Percentiles rank a stretch among this genome's conserved stretches.
Conservation (phyloP, 2,797 vertebrate species). For the Liparis tanakae region DNA sequence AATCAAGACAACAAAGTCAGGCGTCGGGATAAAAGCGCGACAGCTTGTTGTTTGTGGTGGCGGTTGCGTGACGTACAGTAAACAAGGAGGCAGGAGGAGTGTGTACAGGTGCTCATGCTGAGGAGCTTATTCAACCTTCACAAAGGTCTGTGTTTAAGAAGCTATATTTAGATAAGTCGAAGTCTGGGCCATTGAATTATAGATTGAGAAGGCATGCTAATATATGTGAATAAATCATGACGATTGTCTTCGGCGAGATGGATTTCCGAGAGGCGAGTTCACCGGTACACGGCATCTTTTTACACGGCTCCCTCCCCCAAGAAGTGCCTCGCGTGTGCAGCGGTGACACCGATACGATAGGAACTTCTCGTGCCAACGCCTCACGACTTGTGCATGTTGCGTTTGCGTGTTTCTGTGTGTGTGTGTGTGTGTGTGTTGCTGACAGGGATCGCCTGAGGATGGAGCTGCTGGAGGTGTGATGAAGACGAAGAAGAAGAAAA, state of each 20-base stretch:
- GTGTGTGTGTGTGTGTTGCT: slow-evolving; percentile 43
- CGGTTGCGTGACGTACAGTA: slow-evolving; percentile 70
- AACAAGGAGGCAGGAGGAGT: slow-evolving; percentile 56
- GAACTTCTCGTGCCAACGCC: slow-evolving; percentile 11
- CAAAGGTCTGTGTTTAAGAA: slow-evolving; percentile 77
- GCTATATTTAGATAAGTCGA: slow-evolving; percentile 80
- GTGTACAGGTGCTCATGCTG: slow-evolving; percentile 67
- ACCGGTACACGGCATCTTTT: slow-evolving; percentile 36
- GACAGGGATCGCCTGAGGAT: slow-evolving; percentile 82
- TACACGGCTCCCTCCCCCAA: slow-evolving; percentile 9
- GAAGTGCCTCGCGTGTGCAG: slow-evolving; percentile 13
- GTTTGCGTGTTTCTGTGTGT: slow-evolving; percentile 24
- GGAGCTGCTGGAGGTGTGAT: slow-evolving; percentile 85
- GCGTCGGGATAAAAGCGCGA: slow-evolving; percentile 65
- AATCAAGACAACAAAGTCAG: slow-evolving; percentile 49
- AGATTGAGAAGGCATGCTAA: slow-evolving; percentile 79
- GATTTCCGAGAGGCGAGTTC: slow-evolving; percentile 51
- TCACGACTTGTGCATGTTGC: slow-evolving; percentile 42
- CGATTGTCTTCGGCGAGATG: slow-evolving; percentile 72
- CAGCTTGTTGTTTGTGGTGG: slow-evolving; percentile 66
- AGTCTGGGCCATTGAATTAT: slow-evolving; percentile 80
- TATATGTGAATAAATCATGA: slow-evolving; percentile 84
- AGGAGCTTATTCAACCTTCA: slow-evolving; percentile 70
- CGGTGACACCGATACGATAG: slow-evolving; percentile 9
- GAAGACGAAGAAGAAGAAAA: slow-evolving; percentile 15